Evolutionary conservation across 2,113 vertebrate genomes (phyloP).

Genomic region (Macquaria ambigua): DNA sequence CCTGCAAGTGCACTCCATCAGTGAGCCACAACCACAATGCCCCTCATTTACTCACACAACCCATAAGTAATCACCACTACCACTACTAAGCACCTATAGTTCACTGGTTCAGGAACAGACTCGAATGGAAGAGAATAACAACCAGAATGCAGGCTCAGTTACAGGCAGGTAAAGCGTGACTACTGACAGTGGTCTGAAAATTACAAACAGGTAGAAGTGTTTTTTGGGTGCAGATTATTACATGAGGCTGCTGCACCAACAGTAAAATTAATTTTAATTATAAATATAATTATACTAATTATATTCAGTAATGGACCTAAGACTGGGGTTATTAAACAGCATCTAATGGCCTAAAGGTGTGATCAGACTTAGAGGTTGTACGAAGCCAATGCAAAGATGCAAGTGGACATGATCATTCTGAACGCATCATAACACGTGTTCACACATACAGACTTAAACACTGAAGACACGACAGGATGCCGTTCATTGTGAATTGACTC

Average conservation of each 20-base stretch:
- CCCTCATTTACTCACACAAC: too few species aligned
- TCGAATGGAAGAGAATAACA: not conserved
- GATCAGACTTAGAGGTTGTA: not conserved
- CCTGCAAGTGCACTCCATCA: too few species aligned
- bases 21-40: too few species aligned
- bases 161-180: not conserved
- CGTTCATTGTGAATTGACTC: not conserved
- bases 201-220: not conserved
- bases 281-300: too few species aligned
- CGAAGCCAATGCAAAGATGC: not conserved
- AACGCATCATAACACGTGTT: not conserved
- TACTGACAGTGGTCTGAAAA: not conserved
- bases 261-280: too few species aligned
- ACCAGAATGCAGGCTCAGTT: not conserved
- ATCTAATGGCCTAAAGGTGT: not conserved
- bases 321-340: not conserved
- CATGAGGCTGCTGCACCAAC: too few species aligned
- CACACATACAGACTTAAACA: too few species aligned
- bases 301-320: not conserved
- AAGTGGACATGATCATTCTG: not conserved
- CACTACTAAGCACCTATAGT: not conserved
- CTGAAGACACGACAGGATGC: not conserved
- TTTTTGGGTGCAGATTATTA: too few species aligned
- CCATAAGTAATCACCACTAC: too few species aligned
- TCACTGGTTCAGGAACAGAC: not conserved